These are phyloP conservation scores for Goniozus legneri DNA, from an alignment of 1,140 invertebrate species.

Conservation along the genomic window DNA sequence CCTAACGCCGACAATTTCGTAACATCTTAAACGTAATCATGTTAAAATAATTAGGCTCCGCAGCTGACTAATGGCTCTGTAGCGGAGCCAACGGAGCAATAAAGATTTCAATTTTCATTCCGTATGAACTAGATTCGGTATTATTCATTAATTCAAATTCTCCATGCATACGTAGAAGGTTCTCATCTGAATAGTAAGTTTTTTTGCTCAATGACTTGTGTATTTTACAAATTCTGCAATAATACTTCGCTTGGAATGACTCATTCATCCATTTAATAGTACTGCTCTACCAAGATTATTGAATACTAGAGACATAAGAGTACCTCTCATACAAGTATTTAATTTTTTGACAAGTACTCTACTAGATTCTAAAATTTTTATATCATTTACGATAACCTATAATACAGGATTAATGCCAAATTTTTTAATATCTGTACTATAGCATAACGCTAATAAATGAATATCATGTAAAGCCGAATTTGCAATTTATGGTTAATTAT, in stretches of 20 bases:
- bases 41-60: no score
- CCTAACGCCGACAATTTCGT: constrained; percentile 10
- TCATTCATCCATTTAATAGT: not conserved
- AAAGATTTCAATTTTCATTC: no score
- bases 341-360: not conserved
- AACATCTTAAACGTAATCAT: no score
- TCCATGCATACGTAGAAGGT: constrained; percentile 12
- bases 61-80: no score
- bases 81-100: no score
- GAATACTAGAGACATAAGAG: not conserved
- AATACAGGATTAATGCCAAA: constrained; percentile 13
- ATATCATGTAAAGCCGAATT: not conserved
- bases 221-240: constrained; percentile 7
- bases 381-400: not conserved
- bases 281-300: not conserved
- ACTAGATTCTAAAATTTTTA: not conserved
- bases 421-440: not conserved
- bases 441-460: not conserved
- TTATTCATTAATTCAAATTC: no score
- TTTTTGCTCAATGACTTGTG: constrained; percentile 11
- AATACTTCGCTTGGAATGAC: not conserved
- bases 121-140: no score
- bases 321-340: not conserved
- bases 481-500: not conserved
- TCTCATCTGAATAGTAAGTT: constrained; percentile 1